These are phyloP conservation scores for Spinibarbus caldwelli DNA, from an alignment of 2,797 vertebrate genomes.

Conservation along the genomic window DNA sequence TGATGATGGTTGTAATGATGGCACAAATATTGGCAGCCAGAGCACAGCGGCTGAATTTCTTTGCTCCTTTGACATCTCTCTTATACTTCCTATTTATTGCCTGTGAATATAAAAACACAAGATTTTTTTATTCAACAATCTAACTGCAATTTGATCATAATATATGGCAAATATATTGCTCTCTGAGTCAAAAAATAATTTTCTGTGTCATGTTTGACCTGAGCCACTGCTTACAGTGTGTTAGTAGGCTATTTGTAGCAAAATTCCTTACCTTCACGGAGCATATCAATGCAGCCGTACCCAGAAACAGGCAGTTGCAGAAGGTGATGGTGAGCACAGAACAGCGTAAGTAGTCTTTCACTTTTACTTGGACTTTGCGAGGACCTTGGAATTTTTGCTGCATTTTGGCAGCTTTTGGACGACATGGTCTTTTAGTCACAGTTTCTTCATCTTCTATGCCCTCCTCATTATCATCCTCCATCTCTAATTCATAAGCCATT, in stretches of 20 bases:
- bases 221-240: not conserved
- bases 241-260: too few relatives aligned
- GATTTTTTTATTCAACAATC: not conserved
- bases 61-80: slow-evolving; percentile 13
- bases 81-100: not conserved
- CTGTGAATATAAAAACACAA: not conserved
- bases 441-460: not conserved
- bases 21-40: slow-evolving; percentile 14
- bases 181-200: not conserved
- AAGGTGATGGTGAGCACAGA: not conserved
- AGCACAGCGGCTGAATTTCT: not conserved
- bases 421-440: not conserved
- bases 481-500: not conserved
- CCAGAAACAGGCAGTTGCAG: slow-evolving; percentile 24
- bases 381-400: not conserved
- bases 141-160: not conserved
- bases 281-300: not conserved
- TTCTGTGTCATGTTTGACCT: not conserved
- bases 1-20: not conserved
- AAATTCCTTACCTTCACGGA: slow-evolving; percentile 2
- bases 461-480: not conserved
- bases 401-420: not conserved
- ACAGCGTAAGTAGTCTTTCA: slow-evolving; percentile 7
- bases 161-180: not conserved
- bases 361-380: not conserved